A percentile compares a stretch with the other conserved stretches of the same genome.
Evolutionary conservation across 2,888 invertebrate genomes (phyloP).

Genomic region (Ischnus inquisitorius): DNA sequence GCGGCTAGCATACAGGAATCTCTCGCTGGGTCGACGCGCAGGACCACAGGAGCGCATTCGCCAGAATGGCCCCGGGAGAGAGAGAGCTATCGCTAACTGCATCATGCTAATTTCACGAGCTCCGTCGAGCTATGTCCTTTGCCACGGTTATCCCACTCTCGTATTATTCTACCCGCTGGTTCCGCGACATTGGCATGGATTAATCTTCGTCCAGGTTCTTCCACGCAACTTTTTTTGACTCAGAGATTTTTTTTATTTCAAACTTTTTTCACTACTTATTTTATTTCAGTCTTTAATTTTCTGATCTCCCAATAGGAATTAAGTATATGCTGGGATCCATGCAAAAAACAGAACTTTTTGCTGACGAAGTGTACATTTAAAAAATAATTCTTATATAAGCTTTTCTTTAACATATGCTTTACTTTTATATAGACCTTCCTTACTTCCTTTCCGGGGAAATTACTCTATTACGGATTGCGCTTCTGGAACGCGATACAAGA

Average conservation of each 20-base stretch:
- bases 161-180: conserved; percentile 39
- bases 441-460: no score
- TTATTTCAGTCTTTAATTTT: neutral
- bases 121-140: conserved; percentile 53
- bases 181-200: conserved; percentile 1
- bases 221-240: neutral
- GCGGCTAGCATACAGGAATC: neutral
- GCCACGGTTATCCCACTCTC: conserved; percentile 22
- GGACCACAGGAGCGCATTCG: conserved; percentile 61
- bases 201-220: conserved; percentile 2
- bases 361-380: no score
- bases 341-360: no score
- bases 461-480: no score
- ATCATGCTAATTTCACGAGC: conserved; percentile 78
- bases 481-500: no score
- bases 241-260: neutral
- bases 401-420: no score
- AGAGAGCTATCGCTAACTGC: conserved; percentile 76
- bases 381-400: no score
- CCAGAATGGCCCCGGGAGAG: conserved; percentile 69
- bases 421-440: no score
- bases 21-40: conserved; percentile 18
- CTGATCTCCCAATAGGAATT: no score
- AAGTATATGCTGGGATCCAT: no score
- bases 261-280: neutral